Conservation (phyloP, 2,113 vertebrate genomes). For the Columba janthina region DNA sequence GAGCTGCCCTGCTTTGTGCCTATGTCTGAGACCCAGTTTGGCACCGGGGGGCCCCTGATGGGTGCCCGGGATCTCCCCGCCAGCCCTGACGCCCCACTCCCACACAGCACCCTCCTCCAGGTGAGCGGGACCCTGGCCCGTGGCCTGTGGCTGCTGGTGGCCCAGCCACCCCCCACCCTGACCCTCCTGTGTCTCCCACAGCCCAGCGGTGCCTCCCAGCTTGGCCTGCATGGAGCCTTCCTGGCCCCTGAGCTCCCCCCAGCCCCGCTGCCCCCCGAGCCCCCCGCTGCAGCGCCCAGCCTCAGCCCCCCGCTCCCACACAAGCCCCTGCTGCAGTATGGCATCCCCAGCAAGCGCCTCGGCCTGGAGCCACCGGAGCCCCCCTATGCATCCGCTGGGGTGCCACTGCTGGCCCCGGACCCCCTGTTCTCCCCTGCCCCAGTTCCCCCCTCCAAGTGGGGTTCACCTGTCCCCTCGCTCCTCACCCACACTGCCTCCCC, state of each 20-base stretch:
- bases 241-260: conserved; percentile 47
- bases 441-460: not conserved
- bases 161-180: not conserved
- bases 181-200: conserved; percentile 31
- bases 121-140: conserved; percentile 21
- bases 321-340: conserved; percentile 45
- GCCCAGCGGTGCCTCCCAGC: conserved; percentile 44
- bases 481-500: conserved; percentile 65
- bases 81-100: not conserved
- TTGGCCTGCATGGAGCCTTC: conserved; percentile 42
- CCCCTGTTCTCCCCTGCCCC: not conserved
- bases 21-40: conserved; percentile 44
- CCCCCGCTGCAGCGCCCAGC: not conserved
- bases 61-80: not conserved
- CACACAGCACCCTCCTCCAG: conserved; percentile 52
- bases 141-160: accelerated
- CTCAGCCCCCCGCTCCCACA: conserved; percentile 28
- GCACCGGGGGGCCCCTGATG: not conserved
- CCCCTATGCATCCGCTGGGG: not conserved
- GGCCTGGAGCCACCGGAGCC: not conserved
- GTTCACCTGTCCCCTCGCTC: not conserved
- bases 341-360: conserved; percentile 28
- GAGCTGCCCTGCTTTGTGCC: conserved; percentile 62
- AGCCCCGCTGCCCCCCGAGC: conserved; percentile 27
- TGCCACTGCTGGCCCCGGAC: not conserved